These are phyloP conservation scores for Mandrillus leucophaeus DNA, from an alignment of 2,113 vertebrate species.

Conservation along the genomic window DNA sequence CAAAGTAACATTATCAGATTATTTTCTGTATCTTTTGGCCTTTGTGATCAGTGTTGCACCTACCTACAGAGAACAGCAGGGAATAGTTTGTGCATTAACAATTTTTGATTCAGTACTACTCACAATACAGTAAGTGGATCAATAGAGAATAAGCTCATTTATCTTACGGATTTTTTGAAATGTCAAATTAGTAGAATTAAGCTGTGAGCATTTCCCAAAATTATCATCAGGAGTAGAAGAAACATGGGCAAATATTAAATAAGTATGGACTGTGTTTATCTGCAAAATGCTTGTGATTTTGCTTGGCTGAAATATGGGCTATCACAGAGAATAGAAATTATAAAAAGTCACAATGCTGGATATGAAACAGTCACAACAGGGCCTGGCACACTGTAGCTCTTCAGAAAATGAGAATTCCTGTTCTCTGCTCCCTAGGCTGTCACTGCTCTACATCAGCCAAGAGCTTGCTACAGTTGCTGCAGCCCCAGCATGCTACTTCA, in stretches of 20 bases:
- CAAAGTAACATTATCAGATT: background rate
- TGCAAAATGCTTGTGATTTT: conserved; percentile 48
- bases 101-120: conserved; percentile 4
- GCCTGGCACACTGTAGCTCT: background rate
- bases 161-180: conserved; percentile 38
- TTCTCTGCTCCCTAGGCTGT: background rate
- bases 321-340: background rate
- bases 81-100: background rate
- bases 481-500: background rate
- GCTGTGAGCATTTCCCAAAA: background rate
- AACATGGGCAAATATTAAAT: conserved; percentile 3
- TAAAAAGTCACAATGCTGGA: background rate
- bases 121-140: background rate
- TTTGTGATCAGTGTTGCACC: background rate
- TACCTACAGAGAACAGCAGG: background rate
- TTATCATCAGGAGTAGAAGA: conserved; percentile 29
- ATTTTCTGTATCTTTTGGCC: background rate
- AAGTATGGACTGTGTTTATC: background rate
- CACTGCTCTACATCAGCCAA: background rate
- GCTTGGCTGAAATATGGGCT: conserved; percentile 11
- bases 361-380: background rate
- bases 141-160: background rate
- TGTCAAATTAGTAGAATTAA: conserved; percentile 1
- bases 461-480: background rate
- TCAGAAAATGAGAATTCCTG: conserved; percentile 29